phyloP scores from a whole-genome alignment of 2,113 vertebrate species.

The Petromus typicus region DNA sequence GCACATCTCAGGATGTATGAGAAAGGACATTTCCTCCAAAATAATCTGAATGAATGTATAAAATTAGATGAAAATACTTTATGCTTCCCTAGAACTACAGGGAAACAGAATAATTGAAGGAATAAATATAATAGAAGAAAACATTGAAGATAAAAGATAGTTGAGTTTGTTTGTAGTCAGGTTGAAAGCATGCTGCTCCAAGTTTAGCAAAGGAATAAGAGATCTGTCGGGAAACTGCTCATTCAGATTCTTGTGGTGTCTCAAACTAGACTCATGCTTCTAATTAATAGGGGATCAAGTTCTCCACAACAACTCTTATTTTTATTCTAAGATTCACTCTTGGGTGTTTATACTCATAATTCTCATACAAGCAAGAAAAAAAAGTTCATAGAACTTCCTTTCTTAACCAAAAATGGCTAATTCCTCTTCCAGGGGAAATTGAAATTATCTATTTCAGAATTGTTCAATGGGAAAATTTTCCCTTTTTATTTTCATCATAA shows the following conservation, averaged over 20 bases:
- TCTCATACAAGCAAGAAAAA: constrained; percentile 19
- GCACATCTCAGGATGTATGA: neutral
- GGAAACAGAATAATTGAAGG: neutral
- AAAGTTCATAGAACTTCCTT: constrained; percentile 12
- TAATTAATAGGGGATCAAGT: constrained; percentile 35
- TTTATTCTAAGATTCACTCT: constrained; percentile 9
- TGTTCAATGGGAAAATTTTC: neutral
- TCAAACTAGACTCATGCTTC: neutral
- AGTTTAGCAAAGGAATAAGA: neutral
- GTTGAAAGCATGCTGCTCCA: neutral
- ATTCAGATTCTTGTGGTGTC: constrained; percentile 36
- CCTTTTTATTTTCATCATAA: neutral
- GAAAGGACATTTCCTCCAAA: no score
- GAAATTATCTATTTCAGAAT: neutral
- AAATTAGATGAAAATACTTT: neutral
- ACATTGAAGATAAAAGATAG: neutral
- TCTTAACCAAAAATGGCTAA: neutral
- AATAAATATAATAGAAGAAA: neutral
- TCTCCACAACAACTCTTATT: constrained; percentile 56
- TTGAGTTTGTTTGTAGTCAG: neutral
- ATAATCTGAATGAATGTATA: neutral
- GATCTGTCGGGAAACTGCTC: neutral
- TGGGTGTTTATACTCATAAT: neutral
- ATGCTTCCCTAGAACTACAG: neutral
- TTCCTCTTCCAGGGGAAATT: neutral